Base-by-base conservation (phyloP, 2,888 invertebrate genomes). In the Chydorus sphaericus region DNA sequence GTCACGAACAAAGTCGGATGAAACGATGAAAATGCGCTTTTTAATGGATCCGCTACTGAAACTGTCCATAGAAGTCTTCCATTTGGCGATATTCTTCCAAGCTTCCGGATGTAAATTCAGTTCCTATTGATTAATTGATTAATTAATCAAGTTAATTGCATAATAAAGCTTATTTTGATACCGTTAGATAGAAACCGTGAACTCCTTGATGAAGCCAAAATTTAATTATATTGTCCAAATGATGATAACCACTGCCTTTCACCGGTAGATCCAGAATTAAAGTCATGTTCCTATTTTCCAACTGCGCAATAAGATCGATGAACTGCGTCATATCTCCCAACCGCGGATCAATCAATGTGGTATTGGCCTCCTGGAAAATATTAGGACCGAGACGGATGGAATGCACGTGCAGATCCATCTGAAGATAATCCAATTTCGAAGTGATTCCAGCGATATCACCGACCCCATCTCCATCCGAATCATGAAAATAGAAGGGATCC, bases 141-240 rank as follows among this genome's bases (percentile, higher is more conserved):
- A 2, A 38, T 44, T 44, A 20, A 26, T 23, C 11, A 23, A 23
- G 28, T 16, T 23, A 11, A 26, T 83, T 79, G 38, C 78, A 71
- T 4, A 77, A 73, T 64, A 81, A 78, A 58, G 78, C n/a, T n/a
- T n/a, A 69, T 64, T 85, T 83, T 23, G 89, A 68, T 10, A 84
- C 85, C 68, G 87, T 88, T 7, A 93, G 71, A 67, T 90, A 88
- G 69, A 94, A 89, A 0, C 93, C 94, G 69, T 92, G 87, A 3
- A 92, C 83, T 7, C 85, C 86, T 60, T 79, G 74, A n/a, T 75
- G 71, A 26, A 79, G 66, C 88, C 87, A 89, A 64, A 77, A 77
- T 26, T 72, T 67, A 16, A 87, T 68, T 0, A 81, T 79, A 31
- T 74, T 70, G 59, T 81, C 75, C 51, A 85, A 75, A 6, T 30